A percentile compares a stretch with the other conserved stretches of the same genome.
phyloP scores from a whole-genome alignment of 2,888 invertebrate species.

The Clepsis dumicolana region DNA sequence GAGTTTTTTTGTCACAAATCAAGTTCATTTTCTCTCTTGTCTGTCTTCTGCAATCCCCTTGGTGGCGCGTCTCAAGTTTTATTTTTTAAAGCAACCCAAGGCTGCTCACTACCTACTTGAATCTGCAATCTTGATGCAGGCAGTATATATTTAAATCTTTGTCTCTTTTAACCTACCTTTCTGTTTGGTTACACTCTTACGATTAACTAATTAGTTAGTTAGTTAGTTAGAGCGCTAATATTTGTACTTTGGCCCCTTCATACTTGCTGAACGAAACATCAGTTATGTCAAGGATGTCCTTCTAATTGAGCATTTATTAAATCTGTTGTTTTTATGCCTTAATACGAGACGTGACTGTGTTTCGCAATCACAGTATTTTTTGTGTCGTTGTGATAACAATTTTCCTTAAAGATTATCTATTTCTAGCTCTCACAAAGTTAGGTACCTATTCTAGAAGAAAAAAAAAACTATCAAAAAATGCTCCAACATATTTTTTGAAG shows the following conservation, averaged over 20 bases:
- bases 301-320: neutral
- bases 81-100: no score
- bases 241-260: no score
- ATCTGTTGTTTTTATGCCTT: conserved; percentile 5
- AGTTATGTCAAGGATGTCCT: conserved; percentile 1
- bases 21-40: neutral
- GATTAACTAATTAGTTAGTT: no score
- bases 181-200: no score
- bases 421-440: neutral
- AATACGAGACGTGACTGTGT: conserved; percentile 27
- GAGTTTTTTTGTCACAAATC: neutral
- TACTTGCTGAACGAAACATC: neutral
- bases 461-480: neutral
- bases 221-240: no score
- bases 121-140: no score
- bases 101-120: no score
- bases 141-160: no score
- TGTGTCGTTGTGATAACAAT: neutral
- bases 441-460: no score
- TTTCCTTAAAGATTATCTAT: conserved; percentile 4
- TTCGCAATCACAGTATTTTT: conserved; percentile 9
- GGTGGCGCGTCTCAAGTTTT: neutral
- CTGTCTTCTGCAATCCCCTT: neutral
- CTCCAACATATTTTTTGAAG: no score
- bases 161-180: no score